Evolutionary conservation across 2,888 invertebrate genomes (phyloP).

Genomic region (Nineta flava): DNA sequence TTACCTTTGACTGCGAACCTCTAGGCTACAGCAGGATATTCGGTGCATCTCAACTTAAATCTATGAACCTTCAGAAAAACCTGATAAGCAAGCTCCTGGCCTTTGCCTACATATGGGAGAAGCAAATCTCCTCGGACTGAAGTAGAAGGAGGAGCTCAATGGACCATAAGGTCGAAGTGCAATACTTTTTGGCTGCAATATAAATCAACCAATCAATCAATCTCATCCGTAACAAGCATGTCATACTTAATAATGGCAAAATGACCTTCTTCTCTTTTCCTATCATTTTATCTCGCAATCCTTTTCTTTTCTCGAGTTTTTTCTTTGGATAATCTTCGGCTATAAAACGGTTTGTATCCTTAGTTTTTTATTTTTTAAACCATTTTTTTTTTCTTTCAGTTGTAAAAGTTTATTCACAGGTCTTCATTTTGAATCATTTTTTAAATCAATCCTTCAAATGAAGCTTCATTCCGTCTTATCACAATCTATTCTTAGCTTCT

Average conservation of each 20-base stretch:
- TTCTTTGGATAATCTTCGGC: background rate
- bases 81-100: too few species aligned
- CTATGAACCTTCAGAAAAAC: too few species aligned
- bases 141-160: too few species aligned
- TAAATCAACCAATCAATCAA: too few species aligned
- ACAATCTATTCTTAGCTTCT: background rate
- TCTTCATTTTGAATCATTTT: background rate
- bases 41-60: too few species aligned
- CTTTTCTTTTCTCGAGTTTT: background rate
- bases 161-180: too few species aligned
- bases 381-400: background rate
- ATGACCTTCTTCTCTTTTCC: background rate
- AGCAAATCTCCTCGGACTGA: too few species aligned
- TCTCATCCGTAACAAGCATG: too few species aligned
- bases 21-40: too few species aligned
- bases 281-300: background rate
- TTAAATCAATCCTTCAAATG: background rate
- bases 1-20: too few species aligned
- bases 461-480: background rate
- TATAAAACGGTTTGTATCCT: background rate
- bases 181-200: too few species aligned
- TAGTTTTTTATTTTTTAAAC: background rate
- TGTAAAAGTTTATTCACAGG: background rate
- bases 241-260: background rate
- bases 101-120: too few species aligned